Evolutionary conservation across 2,113 vertebrate species (phyloP), one percentile per base, ranked within the genome.

Genomic region (Furnarius figulus): DNA sequence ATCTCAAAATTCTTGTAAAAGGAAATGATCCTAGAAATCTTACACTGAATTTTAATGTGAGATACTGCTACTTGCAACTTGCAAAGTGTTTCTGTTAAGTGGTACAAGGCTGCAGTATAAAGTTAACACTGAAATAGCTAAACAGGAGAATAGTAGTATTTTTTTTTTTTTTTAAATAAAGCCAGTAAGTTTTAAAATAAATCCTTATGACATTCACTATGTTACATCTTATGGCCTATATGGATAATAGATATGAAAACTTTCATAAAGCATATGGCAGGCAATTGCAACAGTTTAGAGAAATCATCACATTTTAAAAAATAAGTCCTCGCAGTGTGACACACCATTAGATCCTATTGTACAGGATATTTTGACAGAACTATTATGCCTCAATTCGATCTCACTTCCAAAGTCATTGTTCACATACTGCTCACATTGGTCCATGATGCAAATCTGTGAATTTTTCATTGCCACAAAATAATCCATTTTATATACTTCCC

Each of bases 11-110:
- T 95, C 91, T 81, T 97, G 88, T 93, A 80, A 90, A 92, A 14
- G 25, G 80, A 94, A 95, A 94, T 68, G 52, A 93, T 85, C 66
- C 71, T 84, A 71, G 95, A 95, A 94, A 87, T 89, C 93, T 95
- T 70, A 61, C 66, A 55, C 25, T 72, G 75, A 93, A 89, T 66
- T 95, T 81, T 55, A 90, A 68, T 39, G 59, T 58, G 55, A 91
- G 17, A 47, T 86, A 24, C 39, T 70, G 35, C 20, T 5, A 31
- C 30, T 74, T 70, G 13, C 33, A 95, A n/a, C 79, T 88, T 73
- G 14, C 2, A 8, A 80, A 82, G 35, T 42, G 31, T 70, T 87
- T 84, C 65, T 90, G 15, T 18, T 42, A 79, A 87, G 53, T 71
- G 27, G 13, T 76, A 62, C 33, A 62, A 35, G 33, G 31, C 37